Conservation (phyloP, 2,113 vertebrate genomes). For the Mustela nigripes region DNA sequence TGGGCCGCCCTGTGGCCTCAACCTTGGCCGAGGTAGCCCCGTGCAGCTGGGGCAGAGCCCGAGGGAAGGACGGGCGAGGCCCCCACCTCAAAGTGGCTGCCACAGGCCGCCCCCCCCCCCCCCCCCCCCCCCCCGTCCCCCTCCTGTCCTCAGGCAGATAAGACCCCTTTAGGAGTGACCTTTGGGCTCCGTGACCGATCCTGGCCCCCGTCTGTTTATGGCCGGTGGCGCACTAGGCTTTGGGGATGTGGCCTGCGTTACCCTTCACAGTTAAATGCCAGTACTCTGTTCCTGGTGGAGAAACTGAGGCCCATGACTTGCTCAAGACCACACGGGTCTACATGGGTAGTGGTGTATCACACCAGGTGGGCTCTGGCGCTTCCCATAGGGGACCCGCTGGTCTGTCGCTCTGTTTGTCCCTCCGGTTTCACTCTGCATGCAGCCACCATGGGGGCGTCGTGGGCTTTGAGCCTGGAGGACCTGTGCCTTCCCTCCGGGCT, state of each 20-base stretch:
- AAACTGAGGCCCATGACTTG: neutral
- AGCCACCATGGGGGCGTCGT: fast-evolving
- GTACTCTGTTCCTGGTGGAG: neutral
- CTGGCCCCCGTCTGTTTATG: fast-evolving
- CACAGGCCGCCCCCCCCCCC: no score
- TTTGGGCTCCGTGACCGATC: neutral
- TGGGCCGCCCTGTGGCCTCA: neutral
- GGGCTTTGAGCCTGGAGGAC: neutral
- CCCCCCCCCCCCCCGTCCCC: no score
- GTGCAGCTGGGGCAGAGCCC: neutral
- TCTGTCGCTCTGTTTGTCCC: neutral
- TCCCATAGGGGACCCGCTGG: fast-evolving
- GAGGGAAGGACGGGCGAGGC: neutral
- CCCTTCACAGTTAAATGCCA: neutral
- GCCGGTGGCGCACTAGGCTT: neutral
- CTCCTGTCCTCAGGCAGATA: neutral
- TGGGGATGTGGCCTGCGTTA: neutral
- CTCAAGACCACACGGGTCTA: neutral
- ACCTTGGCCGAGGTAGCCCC: fast-evolving
- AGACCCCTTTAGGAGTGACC: neutral
- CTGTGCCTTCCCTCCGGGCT: neutral
- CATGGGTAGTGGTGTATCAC: fast-evolving
- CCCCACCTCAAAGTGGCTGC: fast-evolving
- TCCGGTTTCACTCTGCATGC: neutral
- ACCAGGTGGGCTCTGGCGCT: fast-evolving